Evolutionary conservation across 2,797 vertebrate genomes (phyloP).

Genomic region (Yasuhikotakia modesta): DNA sequence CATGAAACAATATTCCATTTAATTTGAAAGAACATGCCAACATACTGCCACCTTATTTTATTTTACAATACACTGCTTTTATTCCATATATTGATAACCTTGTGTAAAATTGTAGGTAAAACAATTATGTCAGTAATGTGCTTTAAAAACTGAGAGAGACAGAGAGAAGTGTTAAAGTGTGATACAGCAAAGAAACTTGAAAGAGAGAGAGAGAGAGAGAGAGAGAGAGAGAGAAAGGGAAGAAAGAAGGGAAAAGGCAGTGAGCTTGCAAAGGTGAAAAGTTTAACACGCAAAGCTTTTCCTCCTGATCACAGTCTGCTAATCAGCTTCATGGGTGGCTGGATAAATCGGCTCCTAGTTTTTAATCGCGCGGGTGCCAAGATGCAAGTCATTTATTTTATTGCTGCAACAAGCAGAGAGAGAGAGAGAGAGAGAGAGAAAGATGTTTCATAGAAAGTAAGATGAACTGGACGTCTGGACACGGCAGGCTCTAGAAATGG

Average conservation of each 20-base stretch:
- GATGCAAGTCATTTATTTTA: constrained; percentile 86
- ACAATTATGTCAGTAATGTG: not conserved
- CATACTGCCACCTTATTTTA: too few relatives aligned
- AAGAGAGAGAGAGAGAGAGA: constrained; percentile 63
- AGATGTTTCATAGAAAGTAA: constrained; percentile 47
- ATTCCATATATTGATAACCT: not conserved
- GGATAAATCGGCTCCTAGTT: constrained; percentile 70
- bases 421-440: constrained; percentile 55
- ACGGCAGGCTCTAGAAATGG: constrained; percentile 70
- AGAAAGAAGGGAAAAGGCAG: constrained; percentile 59
- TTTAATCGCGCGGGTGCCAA: constrained; percentile 84
- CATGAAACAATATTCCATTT: too few relatives aligned
- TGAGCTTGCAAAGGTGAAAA: constrained; percentile 92
- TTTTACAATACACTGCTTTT: too few relatives aligned
- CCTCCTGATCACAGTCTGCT: constrained; percentile 98
- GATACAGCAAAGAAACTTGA: constrained; percentile 62
- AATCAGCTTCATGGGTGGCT: constrained; percentile 99
- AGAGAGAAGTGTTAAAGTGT: constrained; percentile 38
- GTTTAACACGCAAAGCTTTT: constrained; percentile 99
- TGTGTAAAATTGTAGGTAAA: not conserved
- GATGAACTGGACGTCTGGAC: constrained; percentile 71
- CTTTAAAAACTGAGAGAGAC: constrained; percentile 31
- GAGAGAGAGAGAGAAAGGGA: not conserved
- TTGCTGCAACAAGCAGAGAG: constrained; percentile 65
- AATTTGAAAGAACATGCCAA: too few relatives aligned